Evolutionary conservation across 2,113 vertebrate genomes (phyloP), one percentile per base, ranked within the genome.

Genomic region (cattle (Bos taurus)): DNA sequence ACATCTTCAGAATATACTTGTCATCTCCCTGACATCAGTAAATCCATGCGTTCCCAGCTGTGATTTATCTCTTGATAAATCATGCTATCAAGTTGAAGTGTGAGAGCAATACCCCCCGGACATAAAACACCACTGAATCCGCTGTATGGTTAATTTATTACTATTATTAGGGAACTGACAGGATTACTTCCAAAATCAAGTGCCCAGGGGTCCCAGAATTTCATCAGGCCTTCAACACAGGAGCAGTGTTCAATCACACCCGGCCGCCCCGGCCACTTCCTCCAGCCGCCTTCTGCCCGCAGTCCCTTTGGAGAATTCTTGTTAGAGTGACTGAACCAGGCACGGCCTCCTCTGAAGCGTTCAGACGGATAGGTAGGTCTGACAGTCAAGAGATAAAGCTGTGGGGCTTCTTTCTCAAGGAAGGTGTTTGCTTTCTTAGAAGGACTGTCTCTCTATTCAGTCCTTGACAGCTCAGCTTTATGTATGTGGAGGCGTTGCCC

Each of bases 111-210:
- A 67, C 1, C 89, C 97, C 98, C 64, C 90, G 78, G 95, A 92
- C 96, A 97, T 98, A 98, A 98, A 98, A 97, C 88, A 96, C 57
- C 97, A 98, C 97, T 43, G 83, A 96, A 94, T 98, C 97, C 2
- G 83, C 90, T 96, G 97, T 99, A 98, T 97, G 98, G 95, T 96
- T 98, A 98, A 94, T 98, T 97, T 98, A 98, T 96, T 93, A 96
- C 88, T 98, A 98, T 98, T 98, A 98, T 98, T 98, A 97, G 94
- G 81, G 59, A 98, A 98, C 89, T 98, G 97, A 98, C 80, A 98
- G 94, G 64, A 94, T 88, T 96, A 97, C 97, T 98, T 98, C 97
- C 97, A 96, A 92, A 98, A 92, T 0, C 96, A 74, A 97, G 98
- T 91, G 86, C 97, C 96, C 92, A 96, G 97, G 84, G 95, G 97